Conservation (phyloP, 2,113 vertebrate species). For the Hemicordylus capensis region DNA sequence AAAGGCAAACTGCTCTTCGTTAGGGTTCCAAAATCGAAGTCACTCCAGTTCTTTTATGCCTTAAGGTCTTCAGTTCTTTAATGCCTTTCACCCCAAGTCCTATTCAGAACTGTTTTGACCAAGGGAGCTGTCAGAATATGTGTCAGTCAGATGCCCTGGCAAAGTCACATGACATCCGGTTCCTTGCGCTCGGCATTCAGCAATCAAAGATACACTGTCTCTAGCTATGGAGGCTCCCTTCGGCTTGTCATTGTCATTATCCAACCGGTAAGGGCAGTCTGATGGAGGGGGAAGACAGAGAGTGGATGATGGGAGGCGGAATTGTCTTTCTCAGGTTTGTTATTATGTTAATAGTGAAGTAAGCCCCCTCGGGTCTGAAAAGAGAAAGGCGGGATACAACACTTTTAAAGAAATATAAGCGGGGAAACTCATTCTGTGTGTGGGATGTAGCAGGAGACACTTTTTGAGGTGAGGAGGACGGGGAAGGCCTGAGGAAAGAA, state of each 20-base stretch:
- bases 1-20: no score
- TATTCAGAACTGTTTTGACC: no score
- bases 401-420: no score
- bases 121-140: no score
- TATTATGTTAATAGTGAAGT: no score
- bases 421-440: background rate
- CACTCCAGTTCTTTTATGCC: no score
- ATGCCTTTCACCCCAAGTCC: no score
- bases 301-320: background rate
- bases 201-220: background rate
- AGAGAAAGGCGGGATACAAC: no score
- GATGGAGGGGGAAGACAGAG: background rate
- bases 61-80: no score
- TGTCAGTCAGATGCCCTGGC: background rate
- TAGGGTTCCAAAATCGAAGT: no score
- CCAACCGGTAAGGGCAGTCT: background rate
- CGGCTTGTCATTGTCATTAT: background rate
- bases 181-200: background rate
- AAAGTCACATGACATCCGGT: background rate
- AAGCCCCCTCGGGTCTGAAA: no score
- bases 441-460: background rate
- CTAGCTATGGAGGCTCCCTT: background rate
- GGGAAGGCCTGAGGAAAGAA: background rate
- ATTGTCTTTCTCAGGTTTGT: no score
- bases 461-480: background rate